Percentiles rank a stretch among this genome's conserved stretches.
Conservation (phyloP, 2,797 vertebrate genomes). For the Falco naumanni region DNA sequence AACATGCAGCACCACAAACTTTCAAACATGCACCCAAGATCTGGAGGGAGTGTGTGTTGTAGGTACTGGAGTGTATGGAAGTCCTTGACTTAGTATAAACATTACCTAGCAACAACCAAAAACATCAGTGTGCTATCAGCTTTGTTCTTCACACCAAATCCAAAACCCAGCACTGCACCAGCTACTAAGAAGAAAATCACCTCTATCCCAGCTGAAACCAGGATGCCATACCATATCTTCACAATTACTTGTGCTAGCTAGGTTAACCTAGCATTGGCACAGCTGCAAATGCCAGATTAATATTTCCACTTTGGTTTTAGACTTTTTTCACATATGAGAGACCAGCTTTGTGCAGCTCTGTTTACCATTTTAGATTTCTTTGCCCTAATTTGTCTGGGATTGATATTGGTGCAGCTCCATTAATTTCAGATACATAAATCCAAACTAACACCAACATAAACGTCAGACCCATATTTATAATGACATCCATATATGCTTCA, state of each 20-base stretch:
- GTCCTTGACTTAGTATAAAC: no score
- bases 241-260: neutral
- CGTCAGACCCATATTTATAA: neutral
- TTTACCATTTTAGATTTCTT: neutral
- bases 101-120: no score
- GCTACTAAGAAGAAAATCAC: no score
- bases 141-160: no score
- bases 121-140: no score
- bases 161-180: no score
- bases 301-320: neutral
- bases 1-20: neutral
- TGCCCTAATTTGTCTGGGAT: slow-evolving; percentile 1
- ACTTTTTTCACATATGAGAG: neutral
- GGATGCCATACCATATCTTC: neutral
- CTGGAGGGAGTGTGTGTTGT: neutral
- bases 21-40: neutral
- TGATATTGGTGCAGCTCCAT: neutral
- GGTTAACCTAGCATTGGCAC: neutral
- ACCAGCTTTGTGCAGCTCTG: neutral
- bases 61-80: neutral
- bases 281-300: neutral
- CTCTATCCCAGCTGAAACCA: no score
- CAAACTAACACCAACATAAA: neutral
- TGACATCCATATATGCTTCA: neutral
- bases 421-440: slow-evolving; percentile 6